Conservation (phyloP, 2,888 invertebrate genomes). For the Hydrotaea diabolus region DNA sequence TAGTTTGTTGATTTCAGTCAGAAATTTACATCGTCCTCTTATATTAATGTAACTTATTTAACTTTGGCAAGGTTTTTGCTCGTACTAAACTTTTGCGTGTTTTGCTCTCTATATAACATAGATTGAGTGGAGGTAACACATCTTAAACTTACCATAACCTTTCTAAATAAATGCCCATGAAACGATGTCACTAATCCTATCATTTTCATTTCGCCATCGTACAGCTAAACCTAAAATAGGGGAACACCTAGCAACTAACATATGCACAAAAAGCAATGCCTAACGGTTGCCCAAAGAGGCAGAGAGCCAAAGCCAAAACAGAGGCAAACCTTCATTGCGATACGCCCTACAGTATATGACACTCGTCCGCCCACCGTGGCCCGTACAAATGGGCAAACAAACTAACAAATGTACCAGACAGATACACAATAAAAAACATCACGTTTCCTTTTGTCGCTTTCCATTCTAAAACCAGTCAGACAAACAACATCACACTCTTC, state of each 20-base stretch:
- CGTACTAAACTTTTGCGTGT: no score
- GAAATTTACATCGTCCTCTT: no score
- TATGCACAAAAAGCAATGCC: conserved; percentile 15
- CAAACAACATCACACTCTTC: conserved; percentile 10
- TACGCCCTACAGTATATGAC: neutral
- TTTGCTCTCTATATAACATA: no score
- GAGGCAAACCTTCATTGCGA: neutral
- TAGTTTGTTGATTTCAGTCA: no score
- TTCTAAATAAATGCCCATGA: no score
- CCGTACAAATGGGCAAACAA: conserved; percentile 10
- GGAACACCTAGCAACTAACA: neutral
- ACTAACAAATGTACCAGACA: conserved; percentile 8
- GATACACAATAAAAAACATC: neutral
- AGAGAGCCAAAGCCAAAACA: conserved; percentile 32
- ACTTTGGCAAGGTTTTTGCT: no score
- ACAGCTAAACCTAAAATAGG: conserved; percentile 10
- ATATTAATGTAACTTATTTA: no score
- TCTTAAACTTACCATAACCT: no score
- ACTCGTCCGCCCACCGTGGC: neutral
- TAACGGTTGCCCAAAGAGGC: conserved; percentile 36
- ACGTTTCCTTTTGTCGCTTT: conserved; percentile 19
- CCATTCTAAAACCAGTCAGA: conserved; percentile 14
- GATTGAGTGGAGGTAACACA: no score
- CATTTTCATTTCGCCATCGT: neutral
- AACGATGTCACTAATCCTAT: no score